Evolutionary conservation across 2,888 invertebrate genomes (phyloP), one percentile per base, ranked within the genome.

Genomic region (Drosophila formosana): DNA sequence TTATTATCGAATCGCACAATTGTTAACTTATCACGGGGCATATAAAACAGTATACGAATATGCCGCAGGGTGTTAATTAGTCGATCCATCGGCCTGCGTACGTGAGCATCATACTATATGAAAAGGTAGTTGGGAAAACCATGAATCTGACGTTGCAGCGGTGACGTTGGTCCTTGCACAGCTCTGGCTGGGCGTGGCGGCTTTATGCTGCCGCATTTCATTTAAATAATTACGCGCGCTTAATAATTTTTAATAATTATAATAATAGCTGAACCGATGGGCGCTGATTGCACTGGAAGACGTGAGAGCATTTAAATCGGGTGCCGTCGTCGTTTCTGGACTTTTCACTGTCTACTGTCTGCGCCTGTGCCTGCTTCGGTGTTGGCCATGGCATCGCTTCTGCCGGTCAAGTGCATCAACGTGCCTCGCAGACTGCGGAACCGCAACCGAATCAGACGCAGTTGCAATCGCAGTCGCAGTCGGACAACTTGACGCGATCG

Each of bases 161-260:
- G 30, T 55, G 53, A 57, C 51, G 56, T 56, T 45, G 66, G 55
- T 61, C 65, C 71, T 74, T 74, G 70, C 62, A 34, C 18, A 11
- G 1, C 37, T 5, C 32, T 30, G 23, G 9, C 18, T 43, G 58
- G 82, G 80, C 82, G 76, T 77, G 63, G 60, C 63, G 53, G 56
- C 66, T 80, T 81, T 78, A 78, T 80, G 71, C 76, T 55, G 78
- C 78, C 80, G 80, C 76, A 86, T 87, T 90, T 82, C 79, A 90
- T 85, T 87, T 88, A 80, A 90, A 89, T 89, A 89, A 89, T 90
- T 89, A 88, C 84, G 77, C 81, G 74, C 66, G 85, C 76, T 89
- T 88, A 89, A 89, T 88, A 85, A 81, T 79, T 82, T 84, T 88
- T 89, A 85, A 85, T 88, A 86, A 86, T 86, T 81, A 85, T 82